These are phyloP conservation scores for Phylloscopus trochilus DNA, from an alignment of 2,113 vertebrate genomes.

Conservation along the genomic window DNA sequence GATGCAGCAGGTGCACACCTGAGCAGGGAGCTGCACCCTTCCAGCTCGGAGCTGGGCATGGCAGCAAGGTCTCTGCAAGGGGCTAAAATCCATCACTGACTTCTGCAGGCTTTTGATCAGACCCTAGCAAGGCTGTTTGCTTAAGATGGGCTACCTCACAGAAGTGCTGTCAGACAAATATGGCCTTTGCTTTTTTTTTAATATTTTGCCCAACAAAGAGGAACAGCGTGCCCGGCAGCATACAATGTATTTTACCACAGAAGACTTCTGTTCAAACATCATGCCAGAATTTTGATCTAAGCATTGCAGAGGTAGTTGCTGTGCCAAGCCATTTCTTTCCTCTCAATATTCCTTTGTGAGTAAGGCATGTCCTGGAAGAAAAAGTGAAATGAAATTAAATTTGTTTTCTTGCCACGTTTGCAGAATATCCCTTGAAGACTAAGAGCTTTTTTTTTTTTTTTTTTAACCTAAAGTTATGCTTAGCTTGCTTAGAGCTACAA, in stretches of 20 bases:
- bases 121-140: not conserved
- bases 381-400: not conserved
- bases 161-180: not conserved
- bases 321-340: not conserved
- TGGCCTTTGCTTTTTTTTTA: not conserved
- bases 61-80: not conserved
- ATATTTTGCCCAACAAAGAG: not conserved
- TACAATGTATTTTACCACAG: not conserved
- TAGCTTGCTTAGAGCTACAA: not conserved
- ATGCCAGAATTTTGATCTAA: not conserved
- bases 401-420: not conserved
- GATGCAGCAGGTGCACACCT: slow-evolving; percentile 11
- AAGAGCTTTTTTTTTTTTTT: not conserved
- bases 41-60: accelerated
- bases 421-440: not conserved
- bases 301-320: not conserved
- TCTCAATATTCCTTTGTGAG: slow-evolving; percentile 23
- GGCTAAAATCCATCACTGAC: not conserved
- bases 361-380: not conserved
- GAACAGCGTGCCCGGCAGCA: not conserved
- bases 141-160: not conserved
- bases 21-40: not conserved
- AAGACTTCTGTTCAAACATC: not conserved
- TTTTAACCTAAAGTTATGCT: not conserved
- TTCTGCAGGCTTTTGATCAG: not conserved